Evolutionary conservation across 2,113 vertebrate species (phyloP).

Genomic region (Gymnocephalus cernua): DNA sequence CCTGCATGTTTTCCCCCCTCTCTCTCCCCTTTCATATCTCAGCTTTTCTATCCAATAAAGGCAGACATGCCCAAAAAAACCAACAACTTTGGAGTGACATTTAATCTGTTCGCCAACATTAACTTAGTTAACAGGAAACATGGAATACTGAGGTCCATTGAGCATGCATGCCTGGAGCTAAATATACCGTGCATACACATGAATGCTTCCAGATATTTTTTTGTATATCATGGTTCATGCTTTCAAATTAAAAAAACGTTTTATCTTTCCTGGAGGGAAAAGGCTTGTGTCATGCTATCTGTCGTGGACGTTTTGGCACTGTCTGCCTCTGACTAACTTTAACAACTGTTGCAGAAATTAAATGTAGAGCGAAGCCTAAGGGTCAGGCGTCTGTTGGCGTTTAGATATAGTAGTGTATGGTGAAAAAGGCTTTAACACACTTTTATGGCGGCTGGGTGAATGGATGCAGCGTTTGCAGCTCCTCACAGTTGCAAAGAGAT

Average conservation of each 20-base stretch:
- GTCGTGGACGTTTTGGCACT: slow-evolving; percentile 26
- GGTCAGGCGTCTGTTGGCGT: slow-evolving; percentile 33
- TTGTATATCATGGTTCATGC: slow-evolving; percentile 3
- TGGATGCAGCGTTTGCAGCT: not conserved
- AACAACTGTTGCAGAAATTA: slow-evolving; percentile 37
- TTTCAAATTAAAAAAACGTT: not conserved
- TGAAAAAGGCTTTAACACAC: slow-evolving; percentile 36
- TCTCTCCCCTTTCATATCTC: too few relatives aligned
- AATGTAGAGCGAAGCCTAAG: slow-evolving; percentile 23
- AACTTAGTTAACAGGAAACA: not conserved
- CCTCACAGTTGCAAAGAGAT: not conserved
- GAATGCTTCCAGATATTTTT: not conserved
- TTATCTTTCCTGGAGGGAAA: not conserved
- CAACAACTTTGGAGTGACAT: slow-evolving; percentile 4
- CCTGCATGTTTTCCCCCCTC: too few relatives aligned
- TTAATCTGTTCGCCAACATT: slow-evolving; percentile 6
- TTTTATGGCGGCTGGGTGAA: slow-evolving; percentile 20
- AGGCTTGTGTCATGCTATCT: not conserved
- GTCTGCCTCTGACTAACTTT: slow-evolving; percentile 2
- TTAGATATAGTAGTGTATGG: slow-evolving; percentile 22
- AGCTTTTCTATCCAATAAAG: too few relatives aligned
- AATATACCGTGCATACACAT: not conserved
- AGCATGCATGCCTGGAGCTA: not conserved
- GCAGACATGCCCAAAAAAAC: too few relatives aligned
- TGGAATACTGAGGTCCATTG: not conserved